Evolutionary conservation across 2,113 vertebrate species (phyloP), one percentile per base, ranked within the genome.

Genomic region (Synodontis membranacea): DNA sequence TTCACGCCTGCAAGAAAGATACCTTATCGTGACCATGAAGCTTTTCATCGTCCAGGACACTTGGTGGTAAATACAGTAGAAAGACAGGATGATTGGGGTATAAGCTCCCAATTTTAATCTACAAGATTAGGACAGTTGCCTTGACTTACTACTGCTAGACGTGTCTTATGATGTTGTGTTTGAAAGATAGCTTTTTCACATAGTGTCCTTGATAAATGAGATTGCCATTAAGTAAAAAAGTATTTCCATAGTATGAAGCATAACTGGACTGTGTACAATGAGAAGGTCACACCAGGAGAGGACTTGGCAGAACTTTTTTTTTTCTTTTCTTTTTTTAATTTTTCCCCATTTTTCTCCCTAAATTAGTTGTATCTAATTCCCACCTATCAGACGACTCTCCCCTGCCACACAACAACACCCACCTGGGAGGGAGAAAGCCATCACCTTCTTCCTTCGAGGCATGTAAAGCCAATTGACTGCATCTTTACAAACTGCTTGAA

Each of bases 1-100:
- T 72, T 58, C 64, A 34, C 60, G 54, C 14, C n/a, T 34, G 56
- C 10, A 81, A 83, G 46, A 80, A 68, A 74, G 25, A 72, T 72
- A 48, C 14, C 2, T 21, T 31, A 37, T 50, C 7, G 2, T 31
- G 15, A 31, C 12, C 14, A 48, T 76, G 44, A 48, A 28, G 72
- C 1, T 48, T 75, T 48, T 75, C 39, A n/a, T 76, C 10, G 8
- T 76, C 12, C 28, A 48, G 74, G 44, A 50, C 14, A n/a, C 15
- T 76, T 50, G 31, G 74, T 48, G 48, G 25, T 76, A n/a, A 76
- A 76, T 3, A n/a, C n/a, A n/a, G n/a, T n/a, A 48, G 74, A 50
- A 76, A 31, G 19, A 31, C 46, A 50, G 50, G 46, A 28, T 76
- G 4, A 46, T 4, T 74, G 70, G 10, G 7, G 19, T 72, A 0